phyloP scores from a whole-genome alignment of 2,888 invertebrate species.

The Napeogenes inachia region DNA sequence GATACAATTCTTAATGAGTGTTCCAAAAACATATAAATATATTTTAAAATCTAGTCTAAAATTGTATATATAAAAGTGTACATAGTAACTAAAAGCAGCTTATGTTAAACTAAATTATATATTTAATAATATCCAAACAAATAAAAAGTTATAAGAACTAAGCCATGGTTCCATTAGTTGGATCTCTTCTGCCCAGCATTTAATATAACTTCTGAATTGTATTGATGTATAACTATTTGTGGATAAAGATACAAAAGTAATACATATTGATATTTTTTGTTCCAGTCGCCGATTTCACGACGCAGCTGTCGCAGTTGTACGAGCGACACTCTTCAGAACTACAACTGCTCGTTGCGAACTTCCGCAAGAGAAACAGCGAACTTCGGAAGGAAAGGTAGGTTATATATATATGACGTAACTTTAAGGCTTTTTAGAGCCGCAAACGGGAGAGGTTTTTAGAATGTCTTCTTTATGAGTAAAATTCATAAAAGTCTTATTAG shows the following conservation, averaged over 20 bases:
- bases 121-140: too few species aligned
- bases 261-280: conserved; percentile 42
- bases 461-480: too few species aligned
- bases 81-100: too few species aligned
- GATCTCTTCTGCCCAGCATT: neutral
- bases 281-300: conserved; percentile 94
- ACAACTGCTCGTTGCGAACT: conserved; percentile 90
- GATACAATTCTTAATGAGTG: too few species aligned
- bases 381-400: conserved; percentile 89
- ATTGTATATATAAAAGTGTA: too few species aligned
- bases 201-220: neutral
- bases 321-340: conserved; percentile 93
- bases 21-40: too few species aligned
- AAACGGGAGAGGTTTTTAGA: too few species aligned
- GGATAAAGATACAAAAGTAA: conserved; percentile 6
- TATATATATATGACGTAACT: neutral
- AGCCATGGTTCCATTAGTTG: too few species aligned
- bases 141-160: too few species aligned
- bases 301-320: conserved; percentile 91
- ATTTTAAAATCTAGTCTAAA: too few species aligned
- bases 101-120: too few species aligned
- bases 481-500: too few species aligned
- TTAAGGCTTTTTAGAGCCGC: neutral
- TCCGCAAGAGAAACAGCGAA: conserved; percentile 90
- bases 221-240: neutral